Evolutionary conservation across 2,797 vertebrate genomes (phyloP).

Genomic region (Steatocranus sp.): DNA sequence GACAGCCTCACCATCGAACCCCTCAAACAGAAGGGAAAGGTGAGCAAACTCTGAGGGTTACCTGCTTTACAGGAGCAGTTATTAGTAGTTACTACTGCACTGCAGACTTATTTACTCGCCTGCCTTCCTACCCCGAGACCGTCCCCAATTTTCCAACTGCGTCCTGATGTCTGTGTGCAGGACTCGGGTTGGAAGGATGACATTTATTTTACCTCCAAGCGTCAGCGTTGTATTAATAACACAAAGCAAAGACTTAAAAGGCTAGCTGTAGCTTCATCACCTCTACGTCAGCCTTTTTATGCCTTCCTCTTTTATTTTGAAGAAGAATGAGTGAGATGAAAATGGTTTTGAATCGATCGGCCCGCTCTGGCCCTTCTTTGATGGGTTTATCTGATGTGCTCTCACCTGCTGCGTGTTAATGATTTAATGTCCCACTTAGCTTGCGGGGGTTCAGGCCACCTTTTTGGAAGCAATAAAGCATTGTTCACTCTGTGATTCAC

Average conservation of each 20-base stretch:
- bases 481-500: not conserved
- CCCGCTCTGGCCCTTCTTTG: not conserved
- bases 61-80: not conserved
- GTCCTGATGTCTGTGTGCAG: not conserved
- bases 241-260: not conserved
- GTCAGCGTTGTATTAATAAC: not conserved
- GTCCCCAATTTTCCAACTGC: not conserved
- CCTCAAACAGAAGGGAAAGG: conserved; percentile 88
- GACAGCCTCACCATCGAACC: conserved; percentile 92
- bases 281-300: not conserved
- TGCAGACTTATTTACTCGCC: not conserved
- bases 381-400: not conserved
- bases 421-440: not conserved
- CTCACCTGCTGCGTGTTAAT: not conserved
- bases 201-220: not conserved
- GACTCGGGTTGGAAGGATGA: not conserved
- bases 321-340: not conserved
- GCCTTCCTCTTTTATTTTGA: not conserved
- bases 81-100: not conserved
- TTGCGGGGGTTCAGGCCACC: not conserved
- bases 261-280: not conserved
- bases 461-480: not conserved
- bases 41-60: conserved; percentile 52
- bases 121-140: not conserved
- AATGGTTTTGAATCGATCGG: not conserved